Conservation (phyloP, 2,797 vertebrate species). For the Hippopotamyrus pictus region DNA sequence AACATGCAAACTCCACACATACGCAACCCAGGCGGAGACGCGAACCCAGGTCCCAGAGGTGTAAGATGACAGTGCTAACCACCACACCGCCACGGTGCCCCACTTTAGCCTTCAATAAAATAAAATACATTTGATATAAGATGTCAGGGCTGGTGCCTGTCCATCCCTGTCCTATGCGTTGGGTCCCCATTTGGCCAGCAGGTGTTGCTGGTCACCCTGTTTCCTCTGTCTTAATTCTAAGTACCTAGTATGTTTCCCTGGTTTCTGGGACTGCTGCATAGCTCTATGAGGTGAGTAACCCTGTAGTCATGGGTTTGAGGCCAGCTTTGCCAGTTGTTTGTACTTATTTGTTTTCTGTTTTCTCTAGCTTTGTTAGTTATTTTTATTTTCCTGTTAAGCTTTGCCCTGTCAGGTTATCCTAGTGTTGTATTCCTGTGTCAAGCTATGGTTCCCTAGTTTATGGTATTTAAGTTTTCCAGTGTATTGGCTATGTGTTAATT, state of each 20-base stretch:
- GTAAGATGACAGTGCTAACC: too few relatives aligned
- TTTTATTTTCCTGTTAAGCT: background rate
- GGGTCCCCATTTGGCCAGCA: background rate
- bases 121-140: background rate
- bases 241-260: background rate
- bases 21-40: too few relatives aligned
- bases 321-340: background rate
- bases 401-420: background rate
- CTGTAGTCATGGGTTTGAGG: background rate
- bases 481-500: background rate
- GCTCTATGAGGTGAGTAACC: background rate
- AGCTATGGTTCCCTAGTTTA: background rate
- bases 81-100: too few relatives aligned
- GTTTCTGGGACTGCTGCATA: background rate
- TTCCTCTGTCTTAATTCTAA: background rate
- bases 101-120: background rate
- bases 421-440: background rate
- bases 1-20: too few relatives aligned
- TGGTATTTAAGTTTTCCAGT: background rate
- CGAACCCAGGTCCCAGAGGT: too few relatives aligned
- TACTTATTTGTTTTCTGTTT: background rate
- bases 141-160: background rate
- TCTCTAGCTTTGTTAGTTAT: background rate
- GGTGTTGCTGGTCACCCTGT: background rate
- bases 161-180: background rate